Evolutionary conservation across 2,797 vertebrate species (phyloP), one percentile per base, ranked within the genome.

Genomic region (Clarias laeviceps): DNA sequence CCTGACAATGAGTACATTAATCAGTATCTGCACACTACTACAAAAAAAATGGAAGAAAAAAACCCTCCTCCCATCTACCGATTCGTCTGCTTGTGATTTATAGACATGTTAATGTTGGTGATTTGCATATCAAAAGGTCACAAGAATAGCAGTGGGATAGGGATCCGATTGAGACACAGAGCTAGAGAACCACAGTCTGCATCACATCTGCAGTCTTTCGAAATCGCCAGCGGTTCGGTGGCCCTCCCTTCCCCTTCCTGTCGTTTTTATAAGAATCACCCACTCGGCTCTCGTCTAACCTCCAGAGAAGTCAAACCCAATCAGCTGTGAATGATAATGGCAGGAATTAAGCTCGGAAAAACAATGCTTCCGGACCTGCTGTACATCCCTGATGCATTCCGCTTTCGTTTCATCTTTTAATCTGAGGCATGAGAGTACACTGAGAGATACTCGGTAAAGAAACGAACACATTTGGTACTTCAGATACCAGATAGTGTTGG

Each of bases 41-140:
- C 4, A 5, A 70, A 79, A 88, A 87, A 72, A 84, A 82, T 85
- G 65, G 40, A 15, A 81, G 81, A 86, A 72, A 37, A 3, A 83
- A 59, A 74, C 76, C 78, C 69, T 62, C 64, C 81, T 66, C 34
- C 34, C 45, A 74, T 76, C 72, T 69, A 76, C 70, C 56, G n/a
- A 69, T 65, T 83, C 54, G 40, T 77, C 72, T 54, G 74, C 72
- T 85, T 83, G 80, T 84, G 84, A 84, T 85, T 80, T 85, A 87
- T 88, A 88, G 74, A 85, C 65, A 80, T 86, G 88, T 59, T 85
- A 82, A 87, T 87, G 83, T 34, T 9, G 22, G 7, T 82, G 14
- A 88, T 91, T 90, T 86, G 85, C 88, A 91, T 91, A 85, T 90
- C 89, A 89, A 86, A 90, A 62, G 79, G 77, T 83, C 22, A 70